Percentiles rank a stretch among this genome's conserved stretches.
phyloP scores from a whole-genome alignment of 2,797 vertebrate species.

The Synaphobranchus kaupii region DNA sequence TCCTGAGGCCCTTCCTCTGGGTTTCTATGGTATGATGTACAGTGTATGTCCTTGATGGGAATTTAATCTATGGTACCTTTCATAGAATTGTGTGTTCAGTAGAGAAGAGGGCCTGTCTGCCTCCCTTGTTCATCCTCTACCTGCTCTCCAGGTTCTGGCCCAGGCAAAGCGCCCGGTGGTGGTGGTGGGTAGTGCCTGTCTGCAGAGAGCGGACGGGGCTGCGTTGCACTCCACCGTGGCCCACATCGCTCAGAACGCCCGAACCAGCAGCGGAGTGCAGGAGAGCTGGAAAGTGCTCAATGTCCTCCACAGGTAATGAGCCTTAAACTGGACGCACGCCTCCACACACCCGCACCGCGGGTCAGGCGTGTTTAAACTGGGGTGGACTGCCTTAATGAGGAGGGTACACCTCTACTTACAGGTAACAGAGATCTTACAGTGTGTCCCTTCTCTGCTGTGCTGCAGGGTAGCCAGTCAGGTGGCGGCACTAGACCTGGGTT shows the following conservation, averaged over 20 bases:
- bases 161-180: conserved; percentile 87
- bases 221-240: conserved; percentile 85
- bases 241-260: conserved; percentile 84
- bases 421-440: not conserved
- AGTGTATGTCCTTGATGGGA: not conserved
- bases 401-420: not conserved
- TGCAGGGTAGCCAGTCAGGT: conserved; percentile 88
- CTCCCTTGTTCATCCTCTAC: conserved; percentile 10
- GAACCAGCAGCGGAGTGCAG: conserved; percentile 78
- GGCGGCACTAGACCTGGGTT: conserved; percentile 88
- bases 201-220: conserved; percentile 88
- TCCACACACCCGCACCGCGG: not conserved
- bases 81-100: not conserved
- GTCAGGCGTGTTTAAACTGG: not conserved
- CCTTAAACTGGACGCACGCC: not conserved
- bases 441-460: conserved; percentile 21
- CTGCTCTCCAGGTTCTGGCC: conserved; percentile 74
- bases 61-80: not conserved
- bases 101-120: not conserved
- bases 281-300: conserved; percentile 94
- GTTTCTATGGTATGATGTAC: not conserved
- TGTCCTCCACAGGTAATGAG: conserved; percentile 78
- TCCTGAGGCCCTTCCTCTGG: not conserved
- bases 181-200: conserved; percentile 86
- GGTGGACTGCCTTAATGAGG: not conserved